Evolutionary conservation across 2,113 vertebrate species (phyloP), one percentile per base, ranked within the genome.

Genomic region (Anseranas semipalmata): DNA sequence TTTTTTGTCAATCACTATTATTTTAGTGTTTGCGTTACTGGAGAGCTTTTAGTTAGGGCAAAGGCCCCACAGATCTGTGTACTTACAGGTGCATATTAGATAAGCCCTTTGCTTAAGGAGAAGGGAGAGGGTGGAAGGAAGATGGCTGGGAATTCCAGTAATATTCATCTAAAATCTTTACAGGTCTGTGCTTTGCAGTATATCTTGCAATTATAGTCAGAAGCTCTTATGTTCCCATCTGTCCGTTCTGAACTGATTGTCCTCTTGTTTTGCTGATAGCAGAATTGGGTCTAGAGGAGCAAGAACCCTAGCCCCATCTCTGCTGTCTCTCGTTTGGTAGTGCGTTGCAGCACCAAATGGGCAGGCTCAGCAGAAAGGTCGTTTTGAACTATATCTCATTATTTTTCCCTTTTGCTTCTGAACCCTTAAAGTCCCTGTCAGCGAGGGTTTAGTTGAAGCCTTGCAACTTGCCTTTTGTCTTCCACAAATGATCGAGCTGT

Each of bases 391-490:
- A 17, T 2, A n/a, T 35, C 95, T 97, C 27, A 8, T 96, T 95
- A 96, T 93, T 93, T 96, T 94, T 85, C 37, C 62, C 75, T 94
- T 93, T 95, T 93, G 95, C 95, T 96, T 94, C 83, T 55, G 80
- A 94, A 91, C 83, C 79, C 83, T 81, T 70, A 59, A 89, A 93
- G 72, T 89, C 86, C 48, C 80, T 96, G 92, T 96, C 90, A 93
- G 84, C 70, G 21, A 62, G 77, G 68, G 84, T 96, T 96, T 84
- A 91, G 80, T 91, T 86, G 95, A 96, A 92, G 59, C 80, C 72
- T 89, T 87, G 87, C 85, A 79, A 91, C 94, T 95, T 95, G 90
- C 66, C 91, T 94, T 90, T 96, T 96, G 96, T 93, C 91, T 95
- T 97, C 86, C 75, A 45, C 80, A 95, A 78, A 79, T 95, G 92